Percentiles rank a stretch among this genome's conserved stretches.
Conservation (phyloP, 2,797 vertebrate species). For the Cryptoprocta ferox region DNA sequence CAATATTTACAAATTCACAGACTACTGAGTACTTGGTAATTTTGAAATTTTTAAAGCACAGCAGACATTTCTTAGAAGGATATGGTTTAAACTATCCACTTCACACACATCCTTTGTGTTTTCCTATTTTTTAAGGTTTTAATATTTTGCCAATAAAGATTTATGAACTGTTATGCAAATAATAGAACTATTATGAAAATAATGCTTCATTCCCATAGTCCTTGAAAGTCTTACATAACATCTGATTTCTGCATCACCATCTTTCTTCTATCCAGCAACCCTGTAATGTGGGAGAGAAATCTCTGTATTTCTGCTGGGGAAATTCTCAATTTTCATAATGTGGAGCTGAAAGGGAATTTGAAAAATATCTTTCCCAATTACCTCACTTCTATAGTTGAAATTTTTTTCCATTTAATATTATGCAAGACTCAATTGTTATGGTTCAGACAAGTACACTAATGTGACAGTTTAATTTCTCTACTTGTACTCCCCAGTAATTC, state of each 20-base stretch:
- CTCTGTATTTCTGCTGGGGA: neutral
- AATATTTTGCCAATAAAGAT: neutral
- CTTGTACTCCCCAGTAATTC: neutral
- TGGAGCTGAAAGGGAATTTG: neutral
- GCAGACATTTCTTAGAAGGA: neutral
- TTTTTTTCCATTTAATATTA: neutral
- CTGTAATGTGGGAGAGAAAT: neutral
- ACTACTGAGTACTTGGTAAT: neutral
- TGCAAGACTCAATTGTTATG: neutral
- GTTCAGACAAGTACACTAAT: neutral
- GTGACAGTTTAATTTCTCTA: neutral
- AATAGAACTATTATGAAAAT: neutral
- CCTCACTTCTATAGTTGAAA: neutral
- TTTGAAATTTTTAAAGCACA: neutral
- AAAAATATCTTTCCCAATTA: neutral
- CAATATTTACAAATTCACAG: constrained; percentile 6
- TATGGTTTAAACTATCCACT: neutral
- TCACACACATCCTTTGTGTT: neutral
- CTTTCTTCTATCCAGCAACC: neutral
- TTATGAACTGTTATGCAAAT: neutral
- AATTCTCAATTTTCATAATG: neutral
- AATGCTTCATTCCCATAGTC: neutral
- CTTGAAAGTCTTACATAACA: neutral
- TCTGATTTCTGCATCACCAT: neutral
- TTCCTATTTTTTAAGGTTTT: neutral